Percentiles rank a stretch among this genome's conserved stretches.
phyloP scores from a whole-genome alignment of 2,797 vertebrate species.

The Lophura swinhoii region DNA sequence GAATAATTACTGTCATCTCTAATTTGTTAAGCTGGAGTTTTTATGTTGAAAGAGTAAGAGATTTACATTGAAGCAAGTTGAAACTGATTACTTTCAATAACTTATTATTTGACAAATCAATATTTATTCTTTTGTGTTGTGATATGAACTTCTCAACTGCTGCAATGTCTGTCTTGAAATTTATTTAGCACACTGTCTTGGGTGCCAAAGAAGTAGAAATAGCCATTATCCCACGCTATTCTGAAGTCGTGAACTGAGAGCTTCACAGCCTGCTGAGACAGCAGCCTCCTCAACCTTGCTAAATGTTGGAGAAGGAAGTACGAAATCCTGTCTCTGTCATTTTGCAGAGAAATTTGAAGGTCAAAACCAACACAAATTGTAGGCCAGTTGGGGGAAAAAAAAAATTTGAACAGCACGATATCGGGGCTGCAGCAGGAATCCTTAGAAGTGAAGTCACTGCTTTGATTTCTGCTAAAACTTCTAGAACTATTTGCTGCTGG shows the following conservation, averaged over 20 bases:
- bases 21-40: neutral
- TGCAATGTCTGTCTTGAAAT: neutral
- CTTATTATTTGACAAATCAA: neutral
- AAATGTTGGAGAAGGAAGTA: neutral
- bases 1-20: neutral
- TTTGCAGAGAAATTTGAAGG: constrained; percentile 31
- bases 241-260: neutral
- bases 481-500: neutral
- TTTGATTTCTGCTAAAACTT: neutral
- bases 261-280: constrained; percentile 32
- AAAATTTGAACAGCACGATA: neutral
- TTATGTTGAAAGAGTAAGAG: neutral
- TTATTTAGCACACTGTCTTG: neutral
- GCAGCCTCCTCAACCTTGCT: constrained; percentile 34
- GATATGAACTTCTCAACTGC: neutral
- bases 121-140: neutral
- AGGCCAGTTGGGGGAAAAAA: neutral
- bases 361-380: neutral
- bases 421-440: neutral
- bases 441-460: neutral
- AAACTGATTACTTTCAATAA: neutral
- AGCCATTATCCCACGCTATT: neutral
- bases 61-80: neutral
- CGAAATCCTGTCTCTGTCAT: neutral
- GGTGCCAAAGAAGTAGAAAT: neutral